Base-by-base conservation (phyloP, 2,113 vertebrate genomes). In the Pantherophis guttatus region DNA sequence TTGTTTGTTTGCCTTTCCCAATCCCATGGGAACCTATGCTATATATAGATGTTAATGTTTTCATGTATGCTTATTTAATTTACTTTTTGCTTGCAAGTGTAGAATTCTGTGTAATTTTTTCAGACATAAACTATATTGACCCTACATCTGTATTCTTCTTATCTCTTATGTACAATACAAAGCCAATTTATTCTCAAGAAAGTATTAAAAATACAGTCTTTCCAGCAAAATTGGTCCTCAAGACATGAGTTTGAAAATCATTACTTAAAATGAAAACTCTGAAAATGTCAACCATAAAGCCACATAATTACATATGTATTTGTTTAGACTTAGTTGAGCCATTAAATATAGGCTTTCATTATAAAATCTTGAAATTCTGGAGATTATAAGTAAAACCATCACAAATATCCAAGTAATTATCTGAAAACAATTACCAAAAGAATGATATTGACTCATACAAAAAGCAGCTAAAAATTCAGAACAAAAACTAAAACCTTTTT, bases 381-480 rank as follows among this genome's bases (percentile, higher is more conserved):
- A 70, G 4, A 17, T 29, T 59, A 15, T 59, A 91, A 92, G 87
- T 85, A 23, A 85, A 17, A 75, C 52, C 23, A 89, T 62, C 8
- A 26, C 8, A 70, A 92, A 39, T 53, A 90, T 53, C 48, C 87
- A 9, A 89, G 3, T 3, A 70, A 86, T 75, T 0, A 0, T 23
- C 59, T 10, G 8, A 90, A 91, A 44, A 24, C n/a, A 91, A 96
- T 86, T 26, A 54, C 8, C 5, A 48, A 33, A 50, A 26, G 19
- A 0, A 90, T 0, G 24, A 33, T 24, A 9, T 91, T 0, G 0
- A n/a, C 1, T 12, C 8, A 57, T 57, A n/a, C 33, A 55, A 11
- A 91, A 12, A 57, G 15, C 53, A 44, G 8, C 53, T 91, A 26
- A 57, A 54, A 29, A 54, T 48, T 58, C 91, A 86, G 53, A 86